Evolutionary conservation across 30 jellyfish, hydroid and myxozoan species (phyloP), one percentile per base, ranked within the genome.

Genomic region (Hydractinia symbiolongicarpus): DNA sequence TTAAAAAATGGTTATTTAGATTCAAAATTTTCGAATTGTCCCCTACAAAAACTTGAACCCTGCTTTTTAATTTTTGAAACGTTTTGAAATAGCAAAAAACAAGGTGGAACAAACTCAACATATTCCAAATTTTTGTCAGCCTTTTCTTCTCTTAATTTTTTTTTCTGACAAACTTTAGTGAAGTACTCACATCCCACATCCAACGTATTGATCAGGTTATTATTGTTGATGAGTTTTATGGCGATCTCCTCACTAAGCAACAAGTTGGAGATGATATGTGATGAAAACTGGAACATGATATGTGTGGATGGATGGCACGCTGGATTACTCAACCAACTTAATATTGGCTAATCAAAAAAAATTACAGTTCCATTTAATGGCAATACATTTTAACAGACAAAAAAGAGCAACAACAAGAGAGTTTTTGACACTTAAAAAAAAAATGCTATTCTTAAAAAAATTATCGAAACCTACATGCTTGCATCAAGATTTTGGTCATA

Each of bases 181-280:
- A 16, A 19, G 44, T 5, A 77, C 85, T 19, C n/a, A 77, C 85
- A 60, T 57, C 85, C 85, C 30, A 61, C 53, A 55, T 57, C 73
- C 17, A 77, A 55, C 1, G 30, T 53, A 17, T 77, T 79, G 60
- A 77, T 40, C 60, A 77, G 77, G 15, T 17, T 44, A 77, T 53
- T 50, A 3, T 53, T 79, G 30, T 61, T 57, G 83, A 77, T 62
- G 50, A 77, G 85, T 61, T 77, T 77, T 58, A 54, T 57, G 9
- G 85, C 57, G 5, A 77, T 55, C 4, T 77, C 85, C 40, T 77
- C 85, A 77, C 82, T 55, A 54, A 77, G 76, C 85, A 77, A 44
- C 52, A 77, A 17, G 53, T 77, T 77, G 66, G 76, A 57, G 13
- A 77, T 14, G 30, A 53, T 64, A 77, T 77, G 76, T 19, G 85